Percentiles rank a stretch among this genome's conserved stretches.
Conservation (phyloP, 2,797 vertebrate species). For the Myripristis murdjan region DNA sequence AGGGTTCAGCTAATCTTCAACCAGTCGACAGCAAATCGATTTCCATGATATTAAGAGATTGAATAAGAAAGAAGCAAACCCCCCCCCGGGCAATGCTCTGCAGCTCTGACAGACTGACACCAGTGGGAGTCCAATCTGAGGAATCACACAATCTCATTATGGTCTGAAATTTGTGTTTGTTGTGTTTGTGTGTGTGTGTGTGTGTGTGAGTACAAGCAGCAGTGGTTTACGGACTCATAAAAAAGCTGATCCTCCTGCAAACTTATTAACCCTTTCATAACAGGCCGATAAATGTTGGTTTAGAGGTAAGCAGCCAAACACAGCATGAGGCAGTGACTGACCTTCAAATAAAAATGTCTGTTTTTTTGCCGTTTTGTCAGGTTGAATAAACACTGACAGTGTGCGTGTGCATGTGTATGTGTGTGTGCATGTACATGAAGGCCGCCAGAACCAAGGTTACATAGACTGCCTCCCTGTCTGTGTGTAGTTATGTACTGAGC, state of each 20-base stretch:
- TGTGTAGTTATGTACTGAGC: conserved; percentile 60
- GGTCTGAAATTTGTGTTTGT: conserved; percentile 53
- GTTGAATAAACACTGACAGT: conserved; percentile 11
- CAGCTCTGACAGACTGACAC: conserved; percentile 35
- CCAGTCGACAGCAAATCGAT: conserved; percentile 72
- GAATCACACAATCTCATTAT: conserved; percentile 70
- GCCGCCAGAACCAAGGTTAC: conserved; percentile 29
- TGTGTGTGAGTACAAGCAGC: conserved; percentile 11
- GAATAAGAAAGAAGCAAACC: conserved; percentile 51
- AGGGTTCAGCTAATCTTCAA: conserved; percentile 65
- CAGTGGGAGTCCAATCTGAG: conserved; percentile 57
- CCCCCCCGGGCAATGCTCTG: conserved; percentile 38
- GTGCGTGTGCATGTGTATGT: not conserved
- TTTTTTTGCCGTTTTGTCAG: conserved; percentile 7
- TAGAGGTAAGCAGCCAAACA: conserved; percentile 49
- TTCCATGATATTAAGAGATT: conserved; percentile 64
- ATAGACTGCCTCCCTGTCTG: conserved; percentile 14
- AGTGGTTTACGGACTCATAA: conserved; percentile 49
- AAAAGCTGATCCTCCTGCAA: conserved; percentile 56
- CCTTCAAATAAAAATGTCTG: conserved; percentile 33
- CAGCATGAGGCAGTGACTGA: conserved; percentile 12
- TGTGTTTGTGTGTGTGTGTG: conserved; percentile 35
- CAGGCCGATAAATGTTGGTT: conserved; percentile 60
- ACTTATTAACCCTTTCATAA: conserved; percentile 68
- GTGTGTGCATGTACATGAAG: conserved; percentile 3